phyloP scores from a whole-genome alignment of 2,888 invertebrate species.

The Deilephila porcellus region DNA sequence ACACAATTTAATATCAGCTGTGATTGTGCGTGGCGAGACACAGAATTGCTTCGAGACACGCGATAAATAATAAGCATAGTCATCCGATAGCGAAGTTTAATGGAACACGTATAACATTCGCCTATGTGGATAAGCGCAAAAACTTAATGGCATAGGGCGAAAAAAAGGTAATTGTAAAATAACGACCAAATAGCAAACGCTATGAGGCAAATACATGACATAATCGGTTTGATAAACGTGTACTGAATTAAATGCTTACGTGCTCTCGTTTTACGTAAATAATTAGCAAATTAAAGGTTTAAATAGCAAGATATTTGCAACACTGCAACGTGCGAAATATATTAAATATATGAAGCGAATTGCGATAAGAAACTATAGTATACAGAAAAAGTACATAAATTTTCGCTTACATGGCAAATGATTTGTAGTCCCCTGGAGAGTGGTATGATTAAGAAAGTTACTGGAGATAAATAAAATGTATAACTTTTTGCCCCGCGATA shows the following conservation, averaged over 20 bases:
- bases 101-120: constrained; percentile 37
- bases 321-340: background rate
- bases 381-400: background rate
- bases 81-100: constrained; percentile 23
- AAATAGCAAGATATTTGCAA: background rate
- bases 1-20: constrained; percentile 30
- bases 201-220: constrained; percentile 1
- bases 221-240: constrained; percentile 10
- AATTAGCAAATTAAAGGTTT: constrained; percentile 2
- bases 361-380: background rate
- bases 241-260: background rate
- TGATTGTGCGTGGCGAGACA: constrained; percentile 39
- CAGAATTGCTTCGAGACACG: constrained; percentile 44
- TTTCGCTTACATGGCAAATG: background rate
- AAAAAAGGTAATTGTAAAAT: constrained; percentile 28
- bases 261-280: background rate
- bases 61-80: constrained; percentile 43
- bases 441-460: background rate
- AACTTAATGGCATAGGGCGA: constrained; percentile 22
- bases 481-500: background rate
- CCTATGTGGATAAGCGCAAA: constrained; percentile 24
- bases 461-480: background rate
- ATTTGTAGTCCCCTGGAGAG: background rate
- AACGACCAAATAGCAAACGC: constrained; percentile 19
- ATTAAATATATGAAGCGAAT: background rate